Base-by-base conservation (phyloP, 2,888 invertebrate species). In the Trisateles emortualis region DNA sequence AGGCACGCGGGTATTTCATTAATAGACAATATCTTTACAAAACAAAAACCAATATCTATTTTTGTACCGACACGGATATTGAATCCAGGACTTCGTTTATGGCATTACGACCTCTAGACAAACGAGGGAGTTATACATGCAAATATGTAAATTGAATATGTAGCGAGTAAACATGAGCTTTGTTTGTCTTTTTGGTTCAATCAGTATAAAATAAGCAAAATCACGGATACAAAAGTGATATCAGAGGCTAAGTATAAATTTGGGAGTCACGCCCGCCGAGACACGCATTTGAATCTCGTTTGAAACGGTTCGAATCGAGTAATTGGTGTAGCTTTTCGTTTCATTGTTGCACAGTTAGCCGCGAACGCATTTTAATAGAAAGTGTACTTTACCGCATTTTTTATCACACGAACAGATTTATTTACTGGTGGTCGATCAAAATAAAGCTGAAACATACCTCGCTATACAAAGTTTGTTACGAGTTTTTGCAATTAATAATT, bases 281-380 rank as follows among this genome's bases (percentile, higher is more conserved):
- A 43, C 69, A 64, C 64, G 64, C 71, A 70, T 68, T 70, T 68
- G 59, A 53, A 64, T 68, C 52, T 61, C 44, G 59, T 69, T 70
- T 60, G 72, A 67, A 69, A 71, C 61, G 68, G 64, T 64, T 63
- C 52, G 61, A 74, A 72, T 68, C 62, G 49, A 52, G 54, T 70
- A 71, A 70, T 70, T 68, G 71, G 64, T 64, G 61, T 68, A 48
- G 61, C 66, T 65, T 67, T 65, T 68, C 61, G 63, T 76, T 76
- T 75, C 65, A 69, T 72, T 66, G 64, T 69, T 64, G 66, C 65
- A 58, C 62, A 59, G 67, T 55, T 71, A 48, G 64, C 64, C 43
- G 50, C 59, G 44, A 67, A 69, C 68, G 53, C 64, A 64, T 44
- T 63, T 68, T 65, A 71, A 68, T 81, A 83, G 83, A 83, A 83